A percentile compares a stretch with the other conserved stretches of the same genome.
Conservation (phyloP, 2,888 invertebrate species). For the Rhabditoides inermis region DNA sequence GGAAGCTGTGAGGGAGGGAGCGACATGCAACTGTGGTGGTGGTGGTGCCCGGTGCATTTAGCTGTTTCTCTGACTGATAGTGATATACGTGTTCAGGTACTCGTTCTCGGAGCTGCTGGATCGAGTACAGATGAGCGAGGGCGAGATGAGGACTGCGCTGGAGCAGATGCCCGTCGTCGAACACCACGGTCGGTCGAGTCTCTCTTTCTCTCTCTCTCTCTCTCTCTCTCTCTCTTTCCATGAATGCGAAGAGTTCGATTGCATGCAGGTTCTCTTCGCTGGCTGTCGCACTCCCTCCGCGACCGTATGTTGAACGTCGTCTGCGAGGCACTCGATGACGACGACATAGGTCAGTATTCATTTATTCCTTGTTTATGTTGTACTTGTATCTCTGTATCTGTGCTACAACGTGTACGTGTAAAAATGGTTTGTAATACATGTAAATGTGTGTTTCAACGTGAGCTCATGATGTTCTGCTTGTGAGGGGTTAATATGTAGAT, state of each 20-base stretch:
- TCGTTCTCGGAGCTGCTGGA: constrained; percentile 4
- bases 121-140: constrained; percentile 10
- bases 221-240: too few species aligned
- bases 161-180: constrained; percentile 11
- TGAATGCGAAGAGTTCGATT: too few species aligned
- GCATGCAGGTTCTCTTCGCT: constrained; percentile 8
- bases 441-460: too few species aligned
- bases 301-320: constrained; percentile 3
- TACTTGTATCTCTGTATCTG: background rate
- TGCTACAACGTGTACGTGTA: too few species aligned
- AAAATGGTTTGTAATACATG: too few species aligned
- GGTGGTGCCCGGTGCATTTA: too few species aligned
- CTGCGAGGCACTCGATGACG: constrained; percentile 5
- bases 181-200: constrained; percentile 2
- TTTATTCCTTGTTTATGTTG: background rate
- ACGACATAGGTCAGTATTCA: background rate
- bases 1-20: too few species aligned
- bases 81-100: constrained; percentile 1
- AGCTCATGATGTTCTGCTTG: too few species aligned
- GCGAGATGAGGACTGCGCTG: constrained; percentile 1
- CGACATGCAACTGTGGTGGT: too few species aligned
- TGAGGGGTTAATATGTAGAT: too few species aligned
- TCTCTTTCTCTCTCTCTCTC: background rate
- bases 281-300: constrained; percentile 6
- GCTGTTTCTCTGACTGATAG: background rate